phyloP scores from a whole-genome alignment of 53 echinoderm and acorn worm genomes.

The Zoroaster sp. region DNA sequence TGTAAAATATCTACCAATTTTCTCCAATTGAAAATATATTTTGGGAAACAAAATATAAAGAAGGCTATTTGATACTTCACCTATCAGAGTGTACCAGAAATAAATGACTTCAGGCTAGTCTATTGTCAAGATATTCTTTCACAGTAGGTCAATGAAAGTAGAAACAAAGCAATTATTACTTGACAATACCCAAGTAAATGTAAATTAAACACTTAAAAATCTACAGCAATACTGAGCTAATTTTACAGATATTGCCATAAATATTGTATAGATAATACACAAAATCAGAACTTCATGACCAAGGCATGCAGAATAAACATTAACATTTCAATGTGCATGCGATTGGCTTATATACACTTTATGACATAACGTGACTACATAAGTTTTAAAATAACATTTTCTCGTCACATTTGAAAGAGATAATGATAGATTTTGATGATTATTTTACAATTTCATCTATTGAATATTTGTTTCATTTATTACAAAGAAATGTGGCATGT shows the following conservation, averaged over 20 bases:
- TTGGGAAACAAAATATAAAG: no score
- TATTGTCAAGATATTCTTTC: no score
- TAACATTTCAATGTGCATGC: slow-evolving; percentile 2
- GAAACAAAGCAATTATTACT: no score
- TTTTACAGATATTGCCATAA: slow-evolving; percentile 6
- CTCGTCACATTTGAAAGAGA: not conserved
- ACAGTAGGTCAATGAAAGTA: no score
- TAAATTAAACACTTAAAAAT: not conserved
- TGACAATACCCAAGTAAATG: no score
- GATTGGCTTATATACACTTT: not conserved
- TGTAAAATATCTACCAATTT: no score
- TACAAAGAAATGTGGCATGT: not conserved
- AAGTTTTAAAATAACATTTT: no score
- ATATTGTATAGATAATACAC: not conserved
- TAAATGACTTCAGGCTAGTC: no score
- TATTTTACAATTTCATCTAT: not conserved
- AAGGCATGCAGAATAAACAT: slow-evolving; percentile 4
- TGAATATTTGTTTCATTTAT: not conserved
- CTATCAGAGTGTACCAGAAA: no score
- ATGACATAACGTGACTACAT: not conserved
- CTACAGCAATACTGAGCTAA: not conserved
- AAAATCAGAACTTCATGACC: not conserved
- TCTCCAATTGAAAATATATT: no score
- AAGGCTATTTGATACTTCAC: no score
- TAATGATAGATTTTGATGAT: not conserved